Evolutionary conservation across 2,113 vertebrate genomes (phyloP), one percentile per base, ranked within the genome.

Genomic region (Bolborhynchus lineola): DNA sequence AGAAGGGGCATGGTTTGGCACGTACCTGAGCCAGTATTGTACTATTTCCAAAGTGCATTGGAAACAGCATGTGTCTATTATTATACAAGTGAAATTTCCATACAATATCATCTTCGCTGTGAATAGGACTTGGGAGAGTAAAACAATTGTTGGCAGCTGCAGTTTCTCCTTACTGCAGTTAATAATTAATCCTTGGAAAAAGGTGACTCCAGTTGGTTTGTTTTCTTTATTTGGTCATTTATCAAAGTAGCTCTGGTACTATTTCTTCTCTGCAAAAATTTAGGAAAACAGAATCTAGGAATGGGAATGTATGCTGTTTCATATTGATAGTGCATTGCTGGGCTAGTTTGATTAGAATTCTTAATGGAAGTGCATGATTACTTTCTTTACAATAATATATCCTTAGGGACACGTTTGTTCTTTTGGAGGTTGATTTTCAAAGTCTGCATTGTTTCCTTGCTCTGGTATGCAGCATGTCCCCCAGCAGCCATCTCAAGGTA

Each of bases 151-250:
- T 41, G 5, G 16, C 46, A 90, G 60, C 39, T 75, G 64, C 60
- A 94, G 3, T 88, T 55, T 89, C 18, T 81, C 35, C 20, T 93
- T 50, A 11, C 4, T 81, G 14, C 26, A 33, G 59, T 80, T 67
- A 86, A 80, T 86, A 92, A 89, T 79, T 86, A 85, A 91, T 70
- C 10, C 20, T 63, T 88, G 42, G 49, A 88, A 87, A 91, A 82
- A 50, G 10, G 9, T 31, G n/a, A 35, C 12, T 62, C 35, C 6
- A 33, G 49, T 59, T 35, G 5, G 19, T 64, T 19, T 65, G 62
- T 50, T 77, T 82, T 64, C 57, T 59, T 59, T 35, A 59, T 91
- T 35, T 75, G 5, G 25, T 63, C 25, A 24, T 83, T 35, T 81
- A 4, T 75, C 37, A 39, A 83, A 86, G n/a, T 39, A 60, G 16